Conservation (phyloP, 2,113 vertebrate species). For the Vulpes lagopus region DNA sequence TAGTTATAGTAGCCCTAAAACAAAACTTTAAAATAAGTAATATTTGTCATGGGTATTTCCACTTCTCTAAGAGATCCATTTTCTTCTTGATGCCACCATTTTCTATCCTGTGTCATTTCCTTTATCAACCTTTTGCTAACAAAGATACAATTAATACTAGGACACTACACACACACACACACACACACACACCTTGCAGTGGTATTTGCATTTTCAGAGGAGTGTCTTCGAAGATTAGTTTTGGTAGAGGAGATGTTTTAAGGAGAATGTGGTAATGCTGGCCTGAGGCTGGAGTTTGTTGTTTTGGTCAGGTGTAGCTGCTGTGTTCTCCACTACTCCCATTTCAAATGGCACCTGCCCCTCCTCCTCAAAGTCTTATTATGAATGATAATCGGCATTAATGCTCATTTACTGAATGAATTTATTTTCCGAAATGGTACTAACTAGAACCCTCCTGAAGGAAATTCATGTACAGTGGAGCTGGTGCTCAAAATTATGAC, state of each 20-base stretch:
- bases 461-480: not conserved
- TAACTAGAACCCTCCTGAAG: not conserved
- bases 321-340: not conserved
- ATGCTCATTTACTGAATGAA: not conserved
- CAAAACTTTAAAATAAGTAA: not conserved
- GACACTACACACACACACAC: not conserved
- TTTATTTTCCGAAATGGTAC: not conserved
- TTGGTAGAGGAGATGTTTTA: not conserved
- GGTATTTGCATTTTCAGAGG: conserved; percentile 2
- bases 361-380: not conserved
- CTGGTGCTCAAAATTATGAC: conserved; percentile 3
- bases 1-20: not conserved
- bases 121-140: conserved; percentile 16
- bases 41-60: not conserved
- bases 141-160: not conserved
- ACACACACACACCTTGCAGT: not conserved
- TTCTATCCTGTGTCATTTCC: not conserved
- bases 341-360: not conserved
- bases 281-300: not conserved
- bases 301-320: not conserved
- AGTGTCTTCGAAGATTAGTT: not conserved
- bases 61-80: not conserved
- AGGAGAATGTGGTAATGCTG: not conserved
- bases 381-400: not conserved
- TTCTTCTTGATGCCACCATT: not conserved